A percentile compares a stretch with the other conserved stretches of the same genome.
Evolutionary conservation across 1,140 invertebrate genomes (phyloP).

Genomic region (Drosophila athabasca): DNA sequence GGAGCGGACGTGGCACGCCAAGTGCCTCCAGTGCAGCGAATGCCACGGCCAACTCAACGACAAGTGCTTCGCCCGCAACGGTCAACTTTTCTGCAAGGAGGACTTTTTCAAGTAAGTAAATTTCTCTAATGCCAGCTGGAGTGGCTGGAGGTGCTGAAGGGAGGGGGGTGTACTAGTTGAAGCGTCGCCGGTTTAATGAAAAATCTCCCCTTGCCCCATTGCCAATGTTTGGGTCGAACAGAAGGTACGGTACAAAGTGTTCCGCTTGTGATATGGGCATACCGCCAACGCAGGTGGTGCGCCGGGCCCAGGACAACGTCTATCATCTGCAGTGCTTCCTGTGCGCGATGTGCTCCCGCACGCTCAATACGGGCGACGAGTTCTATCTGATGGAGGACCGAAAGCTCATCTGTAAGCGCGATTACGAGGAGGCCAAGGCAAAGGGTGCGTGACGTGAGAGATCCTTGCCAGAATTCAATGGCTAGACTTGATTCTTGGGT

Average conservation of each 20-base stretch:
- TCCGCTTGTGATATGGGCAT: constrained; percentile 98
- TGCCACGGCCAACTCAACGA: constrained; percentile 95
- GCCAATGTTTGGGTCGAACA: constrained; percentile 86
- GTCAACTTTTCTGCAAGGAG: constrained; percentile 98
- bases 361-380: constrained; percentile 98
- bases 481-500: background rate
- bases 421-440: constrained; percentile 97
- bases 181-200: constrained; percentile 63
- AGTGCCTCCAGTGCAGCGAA: constrained; percentile 97
- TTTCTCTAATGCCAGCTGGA: constrained; percentile 54
- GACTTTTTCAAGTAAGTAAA: constrained; percentile 99
- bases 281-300: constrained; percentile 97
- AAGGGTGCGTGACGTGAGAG: constrained; percentile 86
- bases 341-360: constrained; percentile 96
- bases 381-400: constrained; percentile 99
- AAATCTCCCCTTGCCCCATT: constrained; percentile 60
- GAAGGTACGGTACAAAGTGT: constrained; percentile 98
- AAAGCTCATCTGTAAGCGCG: constrained; percentile 98
- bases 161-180: background rate
- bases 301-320: constrained; percentile 96
- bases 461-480: background rate
- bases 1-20: constrained; percentile 97
- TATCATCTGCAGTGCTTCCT: constrained; percentile 99
- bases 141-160: background rate
- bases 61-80: constrained; percentile 98